Percentiles rank a stretch among this genome's conserved stretches.
phyloP scores from a whole-genome alignment of 1,140 invertebrate species.

The Lamellibrachia luymesi region DNA sequence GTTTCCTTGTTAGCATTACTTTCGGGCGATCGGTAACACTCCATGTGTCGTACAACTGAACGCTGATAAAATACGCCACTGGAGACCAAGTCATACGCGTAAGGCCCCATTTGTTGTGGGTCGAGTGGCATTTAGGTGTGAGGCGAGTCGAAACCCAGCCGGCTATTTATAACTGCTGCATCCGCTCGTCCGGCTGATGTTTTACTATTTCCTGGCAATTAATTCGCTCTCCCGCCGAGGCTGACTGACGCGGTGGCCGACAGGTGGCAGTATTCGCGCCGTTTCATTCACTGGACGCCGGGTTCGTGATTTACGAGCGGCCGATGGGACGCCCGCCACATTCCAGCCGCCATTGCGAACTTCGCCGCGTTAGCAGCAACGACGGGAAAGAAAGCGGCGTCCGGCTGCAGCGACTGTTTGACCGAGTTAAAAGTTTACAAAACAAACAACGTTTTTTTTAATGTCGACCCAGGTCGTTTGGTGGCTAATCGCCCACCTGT shows the following conservation, averaged over 20 bases:
- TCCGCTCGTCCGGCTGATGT: neutral
- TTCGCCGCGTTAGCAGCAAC: neutral
- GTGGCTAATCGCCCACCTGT: neutral
- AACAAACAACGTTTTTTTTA: neutral
- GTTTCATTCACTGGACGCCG: conserved; percentile 3
- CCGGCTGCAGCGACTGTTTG: neutral
- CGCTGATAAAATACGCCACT: neutral
- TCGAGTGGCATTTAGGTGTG: conserved; percentile 3
- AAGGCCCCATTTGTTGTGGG: neutral
- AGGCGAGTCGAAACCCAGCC: conserved; percentile 2
- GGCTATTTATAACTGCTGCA: neutral
- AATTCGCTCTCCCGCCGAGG: conserved; percentile 2
- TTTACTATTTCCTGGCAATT: conserved; percentile 5
- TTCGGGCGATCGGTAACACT: neutral
- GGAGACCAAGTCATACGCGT: neutral
- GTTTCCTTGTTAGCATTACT: neutral
- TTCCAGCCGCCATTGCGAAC: neutral
- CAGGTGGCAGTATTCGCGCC: conserved; percentile 2
- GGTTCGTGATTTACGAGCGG: neutral
- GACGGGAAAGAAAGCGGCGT: neutral
- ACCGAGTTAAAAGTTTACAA: neutral
- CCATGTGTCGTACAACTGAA: neutral
- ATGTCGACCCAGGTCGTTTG: neutral
- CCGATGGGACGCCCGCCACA: neutral
- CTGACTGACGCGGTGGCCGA: neutral